Base-by-base conservation (phyloP, 2,797 vertebrate genomes). In the Pelobates cultripes region DNA sequence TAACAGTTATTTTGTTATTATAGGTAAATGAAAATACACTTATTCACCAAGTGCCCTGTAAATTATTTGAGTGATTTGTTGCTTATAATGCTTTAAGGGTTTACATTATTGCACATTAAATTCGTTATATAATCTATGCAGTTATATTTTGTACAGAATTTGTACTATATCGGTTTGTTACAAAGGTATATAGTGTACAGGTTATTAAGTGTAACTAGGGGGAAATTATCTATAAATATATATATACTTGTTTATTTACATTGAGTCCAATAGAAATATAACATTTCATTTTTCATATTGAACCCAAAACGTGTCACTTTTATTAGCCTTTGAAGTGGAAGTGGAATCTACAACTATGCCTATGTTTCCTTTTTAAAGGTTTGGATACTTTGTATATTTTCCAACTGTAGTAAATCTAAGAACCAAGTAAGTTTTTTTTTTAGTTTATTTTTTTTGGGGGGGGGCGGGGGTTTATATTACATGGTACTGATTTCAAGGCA, bases 71-170 rank as follows among this genome's bases (percentile, higher is more conserved):
- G 44, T 4, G 61, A 17, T 4, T 57, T 57, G 4, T 64, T 72
- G 7, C 41, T 51, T 79, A 15, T 45, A 70, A 61, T 78, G 68
- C 77, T 78, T 78, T 78, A 78, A 70, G 42, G 53, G 40, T 77
- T 69, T 77, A 57, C 42, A 17, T 28, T 63, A 55, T 79, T 79
- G 78, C 70, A 79, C 78, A 79, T 53, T 79, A 53, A 17, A 42
- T 40, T 43, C 53, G 68, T 2, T 51, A 6, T 51, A 10, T 51
- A 68, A 80, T 40, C 71, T 80, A 80, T 80, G 78, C 78, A 80
- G 63, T 60, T 64, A 17, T 40, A 64, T 64, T 7, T 60, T 74
- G 61, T 73, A 73, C 61, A 73, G 40, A 14, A 67, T 51, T 51
- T 51, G 47, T 51, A 51, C 47, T 10, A 51, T 73, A 45, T 44